These are phyloP conservation scores for Chondrilla cf. caribensis DNA, from an alignment of 37 sponge, comb jelly and placozoan species.

Conservation along the genomic window DNA sequence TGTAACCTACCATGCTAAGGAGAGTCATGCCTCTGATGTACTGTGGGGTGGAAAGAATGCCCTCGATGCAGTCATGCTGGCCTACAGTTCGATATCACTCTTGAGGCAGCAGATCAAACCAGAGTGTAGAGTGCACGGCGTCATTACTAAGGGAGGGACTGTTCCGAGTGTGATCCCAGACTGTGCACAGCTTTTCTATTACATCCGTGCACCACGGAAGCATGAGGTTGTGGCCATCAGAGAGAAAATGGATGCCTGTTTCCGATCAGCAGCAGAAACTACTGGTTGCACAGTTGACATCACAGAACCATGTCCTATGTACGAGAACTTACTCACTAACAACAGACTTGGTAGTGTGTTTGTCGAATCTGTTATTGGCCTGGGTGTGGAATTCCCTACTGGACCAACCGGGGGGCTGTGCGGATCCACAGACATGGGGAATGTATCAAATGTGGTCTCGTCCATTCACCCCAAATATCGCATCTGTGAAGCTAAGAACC, in stretches of 20 bases:
- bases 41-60: slow-evolving; percentile 85
- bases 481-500: slow-evolving; percentile 47
- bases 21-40: slow-evolving; percentile 25
- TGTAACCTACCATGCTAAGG: slow-evolving; percentile 34
- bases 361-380: slow-evolving; percentile 25
- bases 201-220: slow-evolving; percentile 55
- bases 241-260: slow-evolving; percentile 48
- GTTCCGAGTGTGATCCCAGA: slow-evolving; percentile 71
- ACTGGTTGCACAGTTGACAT: slow-evolving; percentile 64
- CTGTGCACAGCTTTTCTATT: slow-evolving; percentile 29
- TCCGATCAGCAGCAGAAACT: slow-evolving; percentile 71
- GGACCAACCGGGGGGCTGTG: neutral
- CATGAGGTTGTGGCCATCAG: slow-evolving; percentile 47
- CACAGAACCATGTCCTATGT: slow-evolving; percentile 17
- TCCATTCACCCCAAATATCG: slow-evolving; percentile 78
- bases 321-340: slow-evolving; percentile 57
- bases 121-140: slow-evolving; percentile 74
- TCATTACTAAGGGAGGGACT: slow-evolving; percentile 81
- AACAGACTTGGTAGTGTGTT: slow-evolving; percentile 32
- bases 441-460: slow-evolving; percentile 77
- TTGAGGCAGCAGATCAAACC: slow-evolving; percentile 91
- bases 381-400: neutral
- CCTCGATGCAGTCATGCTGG: slow-evolving; percentile 87
- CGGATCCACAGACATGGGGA: slow-evolving; percentile 93
- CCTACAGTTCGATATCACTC: slow-evolving; percentile 76